Evolutionary conservation across 2,797 vertebrate species (phyloP).

Genomic region (Thripadectes ignobilis): DNA sequence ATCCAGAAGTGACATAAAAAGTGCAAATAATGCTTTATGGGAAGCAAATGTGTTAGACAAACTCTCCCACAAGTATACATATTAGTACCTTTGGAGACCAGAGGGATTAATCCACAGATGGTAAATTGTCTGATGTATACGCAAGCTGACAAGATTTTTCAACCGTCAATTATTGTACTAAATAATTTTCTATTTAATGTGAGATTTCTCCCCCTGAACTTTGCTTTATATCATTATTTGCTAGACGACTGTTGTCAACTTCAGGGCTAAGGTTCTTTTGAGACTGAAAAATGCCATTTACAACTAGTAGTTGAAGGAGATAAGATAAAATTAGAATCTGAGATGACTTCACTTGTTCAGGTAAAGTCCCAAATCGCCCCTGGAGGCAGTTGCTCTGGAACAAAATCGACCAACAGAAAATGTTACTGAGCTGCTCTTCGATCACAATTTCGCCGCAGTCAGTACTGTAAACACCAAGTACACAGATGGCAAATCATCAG

Average conservation of each 20-base stretch:
- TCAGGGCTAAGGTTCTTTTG: neutral
- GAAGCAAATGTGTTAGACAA: conserved; percentile 22
- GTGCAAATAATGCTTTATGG: conserved; percentile 29
- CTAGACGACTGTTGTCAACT: neutral
- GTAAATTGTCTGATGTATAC: conserved; percentile 39
- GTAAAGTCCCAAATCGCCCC: neutral
- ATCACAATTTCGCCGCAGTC: neutral
- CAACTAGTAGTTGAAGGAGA: neutral
- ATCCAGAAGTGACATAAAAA: conserved; percentile 27
- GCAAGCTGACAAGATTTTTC: conserved; percentile 51
- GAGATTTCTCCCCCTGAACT: conserved; percentile 27
- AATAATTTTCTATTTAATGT: conserved; percentile 59
- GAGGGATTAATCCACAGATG: neutral
- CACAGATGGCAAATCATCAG: conserved; percentile 18
- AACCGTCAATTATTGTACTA: conserved; percentile 41
- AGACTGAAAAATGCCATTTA: conserved; percentile 26
- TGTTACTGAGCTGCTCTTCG: neutral
- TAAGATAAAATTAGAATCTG: conserved; percentile 34
- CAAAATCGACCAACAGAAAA: neutral
- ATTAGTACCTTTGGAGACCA: neutral
- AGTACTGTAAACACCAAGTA: neutral
- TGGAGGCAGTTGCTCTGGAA: neutral
- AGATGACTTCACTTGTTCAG: neutral
- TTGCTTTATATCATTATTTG: conserved; percentile 46
- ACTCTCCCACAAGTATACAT: neutral